Percentiles rank a stretch among this genome's conserved stretches.
phyloP scores from a whole-genome alignment of 2,888 invertebrate species.

The Eledona agricola region DNA sequence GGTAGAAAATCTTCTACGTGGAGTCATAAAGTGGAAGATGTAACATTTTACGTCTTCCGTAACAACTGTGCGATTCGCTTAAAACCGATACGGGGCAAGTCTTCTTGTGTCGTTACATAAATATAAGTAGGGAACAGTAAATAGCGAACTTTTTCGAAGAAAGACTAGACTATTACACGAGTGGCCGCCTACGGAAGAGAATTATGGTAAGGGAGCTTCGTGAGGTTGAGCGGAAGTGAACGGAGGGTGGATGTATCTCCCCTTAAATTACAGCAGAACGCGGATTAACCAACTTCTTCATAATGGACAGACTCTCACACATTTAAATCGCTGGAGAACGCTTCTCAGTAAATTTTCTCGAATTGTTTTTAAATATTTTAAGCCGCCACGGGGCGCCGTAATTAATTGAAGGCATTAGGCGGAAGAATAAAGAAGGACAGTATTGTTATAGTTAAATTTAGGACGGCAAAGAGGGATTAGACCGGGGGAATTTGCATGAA shows the following conservation, averaged over 20 bases:
- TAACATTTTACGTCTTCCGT: no score
- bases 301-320: conserved; percentile 20
- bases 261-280: conserved; percentile 19
- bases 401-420: conserved; percentile 4
- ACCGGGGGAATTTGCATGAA: conserved; percentile 1
- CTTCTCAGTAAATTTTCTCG: no score
- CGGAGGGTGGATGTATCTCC: no score
- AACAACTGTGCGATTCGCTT: no score
- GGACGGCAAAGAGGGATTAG: conserved; percentile 1
- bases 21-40: no score
- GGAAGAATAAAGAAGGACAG: neutral
- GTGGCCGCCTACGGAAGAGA: conserved; percentile 40
- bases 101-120: conserved; percentile 46
- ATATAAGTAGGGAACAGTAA: conserved; percentile 47
- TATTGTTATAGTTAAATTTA: no score
- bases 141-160: conserved; percentile 48
- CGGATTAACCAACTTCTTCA: conserved; percentile 12
- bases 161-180: conserved; percentile 44
- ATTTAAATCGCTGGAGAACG: conserved; percentile 11
- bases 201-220: conserved; percentile 31
- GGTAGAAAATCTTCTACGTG: no score
- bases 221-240: no score
- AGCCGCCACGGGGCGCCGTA: neutral
- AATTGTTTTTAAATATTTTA: conserved; percentile 19
- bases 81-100: conserved; percentile 28